Evolutionary conservation across 2,797 vertebrate species (phyloP), one percentile per base, ranked within the genome.

Genomic region (Buphagus erythrorhynchus): DNA sequence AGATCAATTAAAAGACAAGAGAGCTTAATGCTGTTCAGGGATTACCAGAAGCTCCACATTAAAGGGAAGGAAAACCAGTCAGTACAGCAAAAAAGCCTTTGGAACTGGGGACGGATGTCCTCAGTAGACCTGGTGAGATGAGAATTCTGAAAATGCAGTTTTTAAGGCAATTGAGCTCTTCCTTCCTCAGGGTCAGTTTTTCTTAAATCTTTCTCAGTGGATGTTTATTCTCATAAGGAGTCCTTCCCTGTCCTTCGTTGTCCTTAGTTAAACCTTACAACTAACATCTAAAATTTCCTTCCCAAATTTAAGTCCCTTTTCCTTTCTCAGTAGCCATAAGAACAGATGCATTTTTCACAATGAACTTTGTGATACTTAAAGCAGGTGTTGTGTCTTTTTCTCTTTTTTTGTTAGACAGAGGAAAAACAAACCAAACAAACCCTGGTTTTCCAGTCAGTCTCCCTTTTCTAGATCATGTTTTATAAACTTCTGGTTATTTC

Each of bases 241-340:
- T 31, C 14, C 43, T 83, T 43, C 82, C 19, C 24, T 63, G 25
- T 73, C 63, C 62, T 83, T 83, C 11, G 2, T 58, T 95, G 77
- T 78, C 89, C 86, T 91, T 83, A 63, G 86, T 75, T 90, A 91
- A 86, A 86, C 89, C 45, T 78, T 68, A 31, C 11, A 86, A 13
- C n/a, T 63, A 63, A 91, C 17, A 35, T 73, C 55, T 88, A 58
- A 87, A 89, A 69, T 45, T 73, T 46, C 59, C 16, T 46, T 79
- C 22, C 43, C 33, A 73, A 29, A 62, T 91, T 58, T 54, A 73
- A 85, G 45, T 71, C 31, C 15, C 7, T 93, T 31, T 90, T 86
- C 38, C 48, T 48, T 80, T 95, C 73, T 75, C 10, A 52, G 33
- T 65, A 46, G 24, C 36, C 1, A 0, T 80, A 80, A 86, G 61